Evolutionary conservation across 2,113 vertebrate species (phyloP).

Genomic region (Patagioenas fasciata): DNA sequence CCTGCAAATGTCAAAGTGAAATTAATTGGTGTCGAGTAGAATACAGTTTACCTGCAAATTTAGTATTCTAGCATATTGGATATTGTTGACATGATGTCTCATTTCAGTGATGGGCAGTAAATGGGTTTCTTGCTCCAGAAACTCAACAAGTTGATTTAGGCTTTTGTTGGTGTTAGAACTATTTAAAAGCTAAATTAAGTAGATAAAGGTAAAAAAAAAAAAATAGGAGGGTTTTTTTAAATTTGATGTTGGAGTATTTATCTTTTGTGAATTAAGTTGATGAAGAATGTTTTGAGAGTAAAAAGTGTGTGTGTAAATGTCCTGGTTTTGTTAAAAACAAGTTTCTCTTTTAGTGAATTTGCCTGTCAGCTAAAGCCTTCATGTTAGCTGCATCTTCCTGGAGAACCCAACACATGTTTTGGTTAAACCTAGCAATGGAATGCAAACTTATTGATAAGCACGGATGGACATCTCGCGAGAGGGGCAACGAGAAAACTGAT

Average conservation of each 20-base stretch:
- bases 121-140: constrained; percentile 14
- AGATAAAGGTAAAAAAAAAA: not conserved
- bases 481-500: too few relatives aligned
- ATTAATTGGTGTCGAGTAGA: constrained; percentile 45
- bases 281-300: not conserved
- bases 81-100: not conserved
- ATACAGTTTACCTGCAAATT: constrained; percentile 52
- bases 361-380: too few relatives aligned
- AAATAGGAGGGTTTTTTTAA: not conserved
- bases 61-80: constrained; percentile 8
- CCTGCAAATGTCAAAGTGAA: constrained; percentile 86
- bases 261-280: not conserved
- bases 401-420: too few relatives aligned
- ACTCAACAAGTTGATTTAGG: not conserved
- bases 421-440: too few relatives aligned
- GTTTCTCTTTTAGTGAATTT: too few relatives aligned
- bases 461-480: too few relatives aligned
- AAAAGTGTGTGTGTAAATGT: not conserved
- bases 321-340: too few relatives aligned
- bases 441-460: too few relatives aligned
- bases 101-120: not conserved
- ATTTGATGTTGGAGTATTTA: not conserved
- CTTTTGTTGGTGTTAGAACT: not conserved
- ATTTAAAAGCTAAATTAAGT: not conserved
- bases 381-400: too few relatives aligned